Percentiles rank a stretch among this genome's conserved stretches.
Conservation (phyloP, 2,797 vertebrate species). For the Crenuchus spilurus region DNA sequence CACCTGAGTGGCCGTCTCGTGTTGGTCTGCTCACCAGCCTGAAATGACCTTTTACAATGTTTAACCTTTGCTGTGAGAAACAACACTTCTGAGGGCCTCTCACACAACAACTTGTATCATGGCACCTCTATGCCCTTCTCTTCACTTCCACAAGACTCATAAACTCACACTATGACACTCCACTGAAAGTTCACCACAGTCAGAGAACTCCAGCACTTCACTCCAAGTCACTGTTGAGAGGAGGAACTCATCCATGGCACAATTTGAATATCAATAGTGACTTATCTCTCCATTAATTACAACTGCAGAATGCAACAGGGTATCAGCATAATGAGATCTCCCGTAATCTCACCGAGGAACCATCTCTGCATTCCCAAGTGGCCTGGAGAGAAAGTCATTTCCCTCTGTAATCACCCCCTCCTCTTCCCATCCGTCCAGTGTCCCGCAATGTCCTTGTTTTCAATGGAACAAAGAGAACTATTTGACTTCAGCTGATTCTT, state of each 20-base stretch:
- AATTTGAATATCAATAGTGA: slow-evolving; percentile 45
- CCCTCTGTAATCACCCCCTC: slow-evolving; percentile 23
- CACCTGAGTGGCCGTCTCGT: slow-evolving; percentile 31
- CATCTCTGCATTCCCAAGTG: slow-evolving; percentile 41
- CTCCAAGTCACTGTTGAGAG: neutral
- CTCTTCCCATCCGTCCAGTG: neutral
- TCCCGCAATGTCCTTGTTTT: slow-evolving; percentile 29
- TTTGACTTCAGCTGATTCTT: slow-evolving; percentile 14
- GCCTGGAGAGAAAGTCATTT: slow-evolving; percentile 37
- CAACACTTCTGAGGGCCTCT: neutral
- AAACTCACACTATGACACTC: neutral
- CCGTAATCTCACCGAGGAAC: slow-evolving; percentile 37
- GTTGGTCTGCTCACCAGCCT: slow-evolving; percentile 32
- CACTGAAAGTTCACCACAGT: neutral
- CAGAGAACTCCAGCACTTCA: neutral
- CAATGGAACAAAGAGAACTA: slow-evolving; percentile 34
- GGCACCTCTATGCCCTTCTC: neutral
- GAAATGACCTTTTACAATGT: slow-evolving; percentile 18
- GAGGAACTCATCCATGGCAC: neutral
- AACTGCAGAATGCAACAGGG: slow-evolving; percentile 15
- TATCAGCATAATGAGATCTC: slow-evolving; percentile 42
- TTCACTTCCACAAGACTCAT: neutral
- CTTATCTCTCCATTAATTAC: slow-evolving; percentile 47
- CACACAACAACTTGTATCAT: neutral
- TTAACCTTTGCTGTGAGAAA: slow-evolving; percentile 32